Evolutionary conservation across 2,797 vertebrate species (phyloP), one percentile per base, ranked within the genome.

Genomic region (Sphaeramia orbicularis): DNA sequence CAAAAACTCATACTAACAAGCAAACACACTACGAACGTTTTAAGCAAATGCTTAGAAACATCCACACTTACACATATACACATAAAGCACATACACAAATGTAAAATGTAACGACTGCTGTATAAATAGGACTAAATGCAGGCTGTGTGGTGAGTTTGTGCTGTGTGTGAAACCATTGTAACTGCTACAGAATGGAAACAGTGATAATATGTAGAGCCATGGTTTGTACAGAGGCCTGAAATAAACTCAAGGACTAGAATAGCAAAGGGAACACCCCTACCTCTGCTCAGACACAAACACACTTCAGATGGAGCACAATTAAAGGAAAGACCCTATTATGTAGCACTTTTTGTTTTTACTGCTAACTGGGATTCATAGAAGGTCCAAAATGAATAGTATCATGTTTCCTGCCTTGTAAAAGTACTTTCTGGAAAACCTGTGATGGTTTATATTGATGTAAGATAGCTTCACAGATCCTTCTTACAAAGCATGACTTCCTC

Each of bases 221-320:
- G 32, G 59, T 69, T 48, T 32, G 18, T 65, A 14, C 47, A 18
- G 37, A 68, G 53, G 63, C 51, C 66, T 66, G 71, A 58, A 80
- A 78, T 65, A 76, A 80, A 78, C 67, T 63, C 51, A 60, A 65
- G 75, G 44, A 65, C 71, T 41, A 36, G 64, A 73, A 78, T 76
- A 56, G 56, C 78, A 74, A 4, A 36, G 19, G 66, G 19, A 10
- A 11, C 76, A 71, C 42, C 67, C 36, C 47, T 72, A 70, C 64
- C 51, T 48, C 27, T 63, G 63, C 32, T 59, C 44, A 41, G 52
- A 66, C 54, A 61, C 60, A 65, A 78, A 76, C 69, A 73, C 59
- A 69, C 59, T 72, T 63, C 38, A 65, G 43, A 68, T 57, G 14
- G 12, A 45, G 18, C 5, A 45, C 43, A 45, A 45, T 45, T 45